Base-by-base conservation (phyloP, 2,888 invertebrate genomes). In the Pachydiplax longipennis region DNA sequence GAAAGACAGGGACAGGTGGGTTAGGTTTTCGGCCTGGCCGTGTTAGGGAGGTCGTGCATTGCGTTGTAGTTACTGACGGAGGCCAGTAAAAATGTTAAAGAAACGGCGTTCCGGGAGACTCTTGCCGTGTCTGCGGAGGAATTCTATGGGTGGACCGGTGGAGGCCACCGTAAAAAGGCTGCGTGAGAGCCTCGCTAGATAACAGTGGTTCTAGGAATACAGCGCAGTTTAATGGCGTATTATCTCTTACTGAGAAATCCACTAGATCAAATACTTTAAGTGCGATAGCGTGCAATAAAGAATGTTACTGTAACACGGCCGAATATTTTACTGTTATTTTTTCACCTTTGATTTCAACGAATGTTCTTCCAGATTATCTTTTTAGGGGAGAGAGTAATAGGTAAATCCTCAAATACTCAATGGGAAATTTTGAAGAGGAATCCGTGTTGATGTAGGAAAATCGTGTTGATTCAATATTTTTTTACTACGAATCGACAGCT, bases 1-100 rank as follows among this genome's bases (percentile, higher is more conserved):
- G 73, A 73, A 73, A 73, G 73, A 73, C 73, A 73, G 73, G 73
- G 73, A 73, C 73, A 73, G 73, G 73, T 73, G 73, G 73, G 73
- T 73, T 73, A 25, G 73, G 73, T 73, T 73, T 73, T 25, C 22
- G 73, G 73, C 25, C 65, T 65, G 65, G 65, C 73, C 73, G 15
- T 73, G 73, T 73, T 73, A 31, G 73, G 73, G 73, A 73, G 73
- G 73, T 73, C 73, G 73, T 73, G 73, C 73, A 73, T 25, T 73
- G 73, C 31, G 73, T 73, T 73, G 73, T 73, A 73, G 73, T 73
- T 73, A 73, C 73, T 31, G 73, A 73, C 25, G 73, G 73, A 73
- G 73, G 31, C 73, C 73, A 73, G 73, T 73, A 73, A 73, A 73
- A 73, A 73, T 73, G 73, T 73, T 73, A 73, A 73, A 73, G 73